Base-by-base conservation (phyloP, 2,113 vertebrate species). In the Asarcornis scutulata region DNA sequence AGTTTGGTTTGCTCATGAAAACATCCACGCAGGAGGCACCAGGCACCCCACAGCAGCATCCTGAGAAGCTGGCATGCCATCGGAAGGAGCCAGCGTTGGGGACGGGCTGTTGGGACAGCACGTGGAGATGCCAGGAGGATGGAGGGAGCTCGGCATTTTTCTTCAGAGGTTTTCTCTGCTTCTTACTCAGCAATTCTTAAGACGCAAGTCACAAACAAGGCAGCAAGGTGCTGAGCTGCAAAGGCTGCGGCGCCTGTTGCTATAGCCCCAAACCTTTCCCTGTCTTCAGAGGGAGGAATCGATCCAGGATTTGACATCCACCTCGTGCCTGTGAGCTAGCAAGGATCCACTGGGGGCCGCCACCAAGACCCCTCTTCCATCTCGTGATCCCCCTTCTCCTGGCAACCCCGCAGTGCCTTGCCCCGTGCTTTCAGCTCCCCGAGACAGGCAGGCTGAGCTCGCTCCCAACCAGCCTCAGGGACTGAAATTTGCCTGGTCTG, bases 131-230 rank as follows among this genome's bases (percentile, higher is more conserved):
- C 31, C n/a, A 72, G 34, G 23, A 42, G 69, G 27, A 14, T 6
- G 16, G 64, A 7, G 27, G 52, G 27, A 88, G 53, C 32, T 80
- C 16, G 22, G 34, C 7, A 17, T 11, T 63, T 38, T 52, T 31
- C 74, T 71, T 62, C 86, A 42, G 91, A 82, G 42, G 20, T 50
- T 78, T 42, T 12, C 68, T 69, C 87, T 29, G 40, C 13, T 21
- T 73, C 91, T 96, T 88, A 79, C 77, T 95, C 85, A 50, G 90
- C n/a, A 27, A 36, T 94, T 95, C 89, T 46, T 2, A 0, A 46
- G 15, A 17, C 6, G 6, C 46, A 92, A 94, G 89, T 86, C 82
- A 50, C 82, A 64, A 62, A 80, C 2, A 16, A 87, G 55, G 13
- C 18, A 11, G 38, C 14, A 14, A 23, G 1, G 1, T 25, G 55